Evolutionary conservation across 2,888 invertebrate species (phyloP).

Genomic region (Dicyrtoma fusca): DNA sequence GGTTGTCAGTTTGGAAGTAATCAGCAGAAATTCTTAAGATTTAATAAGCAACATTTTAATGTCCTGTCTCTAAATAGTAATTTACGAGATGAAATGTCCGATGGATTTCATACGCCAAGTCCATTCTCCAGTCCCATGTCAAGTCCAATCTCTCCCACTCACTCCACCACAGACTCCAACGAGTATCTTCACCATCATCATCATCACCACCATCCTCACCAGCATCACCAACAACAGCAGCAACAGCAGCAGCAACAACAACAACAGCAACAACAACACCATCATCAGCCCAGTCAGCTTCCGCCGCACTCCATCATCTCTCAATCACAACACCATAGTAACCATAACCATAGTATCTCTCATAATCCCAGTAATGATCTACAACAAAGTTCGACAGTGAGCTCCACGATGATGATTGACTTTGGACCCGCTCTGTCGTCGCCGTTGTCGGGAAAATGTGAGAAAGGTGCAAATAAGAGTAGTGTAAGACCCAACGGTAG

Average conservation of each 20-base stretch:
- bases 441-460: neutral
- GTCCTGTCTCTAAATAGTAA: conserved; percentile 3
- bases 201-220: neutral
- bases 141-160: conserved; percentile 35
- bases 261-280: neutral
- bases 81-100: conserved; percentile 34
- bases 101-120: conserved; percentile 35
- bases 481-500: neutral
- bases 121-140: conserved; percentile 39
- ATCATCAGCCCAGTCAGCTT: neutral
- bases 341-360: neutral
- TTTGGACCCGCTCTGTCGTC: neutral
- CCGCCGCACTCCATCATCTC: neutral
- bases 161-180: conserved; percentile 31
- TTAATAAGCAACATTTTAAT: neutral
- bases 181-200: conserved; percentile 10
- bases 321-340: neutral
- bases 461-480: neutral
- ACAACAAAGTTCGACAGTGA: neutral
- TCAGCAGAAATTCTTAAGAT: neutral
- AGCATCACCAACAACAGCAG: neutral
- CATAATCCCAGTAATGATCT: neutral
- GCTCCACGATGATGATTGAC: conserved; percentile 6
- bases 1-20: conserved; percentile 10
- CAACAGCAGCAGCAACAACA: neutral